Evolutionary conservation across 1,140 invertebrate genomes (phyloP), one percentile per base, ranked within the genome.

Genomic region (Papilio xuthus): DNA sequence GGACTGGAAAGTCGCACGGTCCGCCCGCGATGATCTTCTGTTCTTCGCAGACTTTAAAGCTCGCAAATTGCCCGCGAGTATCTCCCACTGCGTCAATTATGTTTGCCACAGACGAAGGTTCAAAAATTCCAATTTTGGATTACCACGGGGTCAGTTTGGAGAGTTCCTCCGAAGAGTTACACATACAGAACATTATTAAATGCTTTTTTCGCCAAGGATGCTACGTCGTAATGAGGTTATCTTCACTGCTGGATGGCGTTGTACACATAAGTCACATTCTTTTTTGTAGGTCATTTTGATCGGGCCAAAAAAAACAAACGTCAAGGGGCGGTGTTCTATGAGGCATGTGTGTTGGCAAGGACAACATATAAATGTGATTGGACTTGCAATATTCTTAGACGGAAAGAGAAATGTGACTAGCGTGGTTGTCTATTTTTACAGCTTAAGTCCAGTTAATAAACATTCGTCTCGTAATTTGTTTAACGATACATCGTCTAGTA

Each of bases 321-420:
- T 95, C 94, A 3, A 95, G 81, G 13, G 94, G 94, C 79, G 95
- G 94, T 74, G 95, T 84, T 82, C 90, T 92, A 84, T 94, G 89
- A 53, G 84, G 82, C n/a, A 79, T 90, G 79, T 94, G 94, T 50
- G 94, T 93, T 78, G 94, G 93, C 69, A 95, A 85, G 70, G 93
- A 91, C 8, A 95, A 81, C 78, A 92, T 85, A 77, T 81, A 80
- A 15, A 94, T 85, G n/a, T 86, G 81, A 80, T 93, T 89, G 50
- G 85, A 75, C 72, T 86, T 89, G 47, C 88, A 90, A 84, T 80
- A 90, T 80, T 89, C 83, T 42, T 82, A 83, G 78, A 84, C 84
- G 8, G 84, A 77, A 18, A 89, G 85, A 47, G 87, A 91, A 80
- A 89, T 73, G 78, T 93, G 92, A 32, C 87, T 90, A 50, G 83